A percentile compares a stretch with the other conserved stretches of the same genome.
Conservation (phyloP, 2,888 invertebrate genomes). For the Pharmacophagus antenor region DNA sequence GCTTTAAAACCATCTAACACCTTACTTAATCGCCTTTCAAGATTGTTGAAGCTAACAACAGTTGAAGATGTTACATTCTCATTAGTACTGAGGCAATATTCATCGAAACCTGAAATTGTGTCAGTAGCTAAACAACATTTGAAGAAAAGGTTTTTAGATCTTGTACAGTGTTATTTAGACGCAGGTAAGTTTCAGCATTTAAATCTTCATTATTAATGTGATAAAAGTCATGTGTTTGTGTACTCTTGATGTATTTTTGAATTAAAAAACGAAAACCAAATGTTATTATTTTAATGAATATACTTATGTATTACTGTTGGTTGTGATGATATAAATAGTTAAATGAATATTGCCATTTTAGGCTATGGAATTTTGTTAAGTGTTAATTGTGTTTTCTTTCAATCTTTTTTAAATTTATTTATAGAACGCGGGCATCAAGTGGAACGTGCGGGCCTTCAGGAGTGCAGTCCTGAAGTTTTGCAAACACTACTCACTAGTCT, state of each 20-base stretch:
- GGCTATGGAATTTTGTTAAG: no score
- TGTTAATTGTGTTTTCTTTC: no score
- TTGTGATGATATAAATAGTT: no score
- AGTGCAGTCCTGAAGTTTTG: slow-evolving; percentile 93
- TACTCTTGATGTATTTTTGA: background rate
- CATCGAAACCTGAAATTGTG: slow-evolving; percentile 87
- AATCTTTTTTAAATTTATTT: no score
- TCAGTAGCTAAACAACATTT: slow-evolving; percentile 88
- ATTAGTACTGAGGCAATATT: slow-evolving; percentile 89
- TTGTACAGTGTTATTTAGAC: slow-evolving; percentile 93
- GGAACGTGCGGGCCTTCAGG: slow-evolving; percentile 92
- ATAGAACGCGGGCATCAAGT: slow-evolving; percentile 84
- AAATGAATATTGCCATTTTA: no score
- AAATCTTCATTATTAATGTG: background rate
- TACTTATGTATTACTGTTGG: no score
- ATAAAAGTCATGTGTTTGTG: background rate
- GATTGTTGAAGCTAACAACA: slow-evolving; percentile 91
- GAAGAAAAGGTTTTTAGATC: slow-evolving; percentile 89
- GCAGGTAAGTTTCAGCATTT: slow-evolving; percentile 78
- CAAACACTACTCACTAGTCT: slow-evolving; percentile 88
- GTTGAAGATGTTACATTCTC: slow-evolving; percentile 96
- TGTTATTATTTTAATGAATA: background rate
- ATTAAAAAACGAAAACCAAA: no score
- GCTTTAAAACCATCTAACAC: slow-evolving; percentile 88
- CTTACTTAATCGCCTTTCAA: slow-evolving; percentile 91